Base-by-base conservation (phyloP, 1,140 invertebrate genomes). In the Dolichoris vasculosae region DNA sequence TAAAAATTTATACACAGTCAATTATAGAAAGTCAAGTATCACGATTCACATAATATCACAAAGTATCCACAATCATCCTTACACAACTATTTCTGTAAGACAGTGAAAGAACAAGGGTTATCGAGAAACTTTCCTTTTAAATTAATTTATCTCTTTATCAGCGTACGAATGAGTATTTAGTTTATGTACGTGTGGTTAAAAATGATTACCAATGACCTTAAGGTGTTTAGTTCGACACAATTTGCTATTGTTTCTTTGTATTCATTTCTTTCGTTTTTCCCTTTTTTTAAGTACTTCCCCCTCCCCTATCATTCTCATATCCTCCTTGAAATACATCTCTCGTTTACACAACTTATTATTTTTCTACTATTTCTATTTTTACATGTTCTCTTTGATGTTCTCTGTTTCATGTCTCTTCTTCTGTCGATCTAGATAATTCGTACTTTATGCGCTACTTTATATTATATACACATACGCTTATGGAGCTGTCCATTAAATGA, bases 401-500 rank as follows among this genome's bases (percentile, higher is more conserved):
- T 30, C 43, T 4, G 35, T 32, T 40, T 9, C n/a, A 4, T n/a
- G 11, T 59, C 77, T 35, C 51, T 63, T 6, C 26, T 23, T 43
- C 64, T 15, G n/a, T 30, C 51, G 30, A 23, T 69, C 9, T 15
- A 11, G 35, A 35, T 30, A 20, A 51, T 23, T 83, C 55, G 51
- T 30, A 78, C 46, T 78, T 78, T 69, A 46, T 84, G 40, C 63
- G 6, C 55, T 30, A 30, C 20, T 69, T 32, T 35, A 51, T 69
- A 63, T 64, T 75, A 30, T 71, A 75, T 38, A 64, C 78, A 26
- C 32, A 85, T 30, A 69, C 69, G 84, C 79, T 82, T 86, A 86
- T 86, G 79, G 79, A 86, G 51, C 79, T 82, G 79, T 82, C 84
- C 73, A 86, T 86, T 86, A 86, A 86, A 82, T 86, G 79, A 82